These are phyloP conservation scores for Dastarcus helophoroides DNA, from an alignment of 2,888 invertebrate genomes.

Conservation along the genomic window DNA sequence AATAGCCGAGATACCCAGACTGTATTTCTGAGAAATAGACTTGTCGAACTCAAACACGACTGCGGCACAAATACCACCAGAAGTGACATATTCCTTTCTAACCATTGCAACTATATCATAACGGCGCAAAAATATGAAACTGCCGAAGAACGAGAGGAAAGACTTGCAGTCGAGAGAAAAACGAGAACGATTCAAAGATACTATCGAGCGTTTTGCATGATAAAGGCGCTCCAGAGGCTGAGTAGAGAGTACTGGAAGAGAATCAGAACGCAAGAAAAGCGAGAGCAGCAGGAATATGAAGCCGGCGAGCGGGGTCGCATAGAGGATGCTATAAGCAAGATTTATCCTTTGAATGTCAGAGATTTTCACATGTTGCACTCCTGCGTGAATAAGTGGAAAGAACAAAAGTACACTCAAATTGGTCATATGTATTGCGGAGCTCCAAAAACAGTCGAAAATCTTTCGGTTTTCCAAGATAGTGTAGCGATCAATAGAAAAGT, in stretches of 20 bases:
- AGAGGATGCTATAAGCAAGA: slow-evolving; percentile 51
- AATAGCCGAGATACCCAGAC: slow-evolving; percentile 58
- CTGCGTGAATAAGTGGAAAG: slow-evolving; percentile 57
- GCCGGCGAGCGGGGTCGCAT: slow-evolving; percentile 44
- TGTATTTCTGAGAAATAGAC: slow-evolving; percentile 39
- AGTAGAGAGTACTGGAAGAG: slow-evolving; percentile 41
- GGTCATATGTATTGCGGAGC: slow-evolving; percentile 52
- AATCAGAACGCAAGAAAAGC: slow-evolving; percentile 42
- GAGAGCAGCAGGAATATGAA: slow-evolving; percentile 37
- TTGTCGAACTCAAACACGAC: slow-evolving; percentile 43
- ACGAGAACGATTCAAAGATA: slow-evolving; percentile 53
- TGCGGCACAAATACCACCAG: slow-evolving; percentile 52
- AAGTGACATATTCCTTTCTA: slow-evolving; percentile 47
- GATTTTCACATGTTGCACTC: slow-evolving; percentile 67
- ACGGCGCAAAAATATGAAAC: slow-evolving; percentile 53
- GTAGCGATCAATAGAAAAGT: slow-evolving; percentile 58
- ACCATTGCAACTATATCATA: slow-evolving; percentile 49
- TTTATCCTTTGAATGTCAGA: slow-evolving; percentile 56
- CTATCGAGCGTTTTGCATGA: slow-evolving; percentile 47
- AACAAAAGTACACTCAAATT: slow-evolving; percentile 50
- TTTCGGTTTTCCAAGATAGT: slow-evolving; percentile 59
- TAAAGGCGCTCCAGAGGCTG: slow-evolving; percentile 39
- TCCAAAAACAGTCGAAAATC: slow-evolving; percentile 58
- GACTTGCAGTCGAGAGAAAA: slow-evolving; percentile 42
- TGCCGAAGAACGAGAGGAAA: slow-evolving; percentile 47